A percentile compares a stretch with the other conserved stretches of the same genome.
Conservation (phyloP, 2,113 vertebrate species). For the Vulpes ferrilata region DNA sequence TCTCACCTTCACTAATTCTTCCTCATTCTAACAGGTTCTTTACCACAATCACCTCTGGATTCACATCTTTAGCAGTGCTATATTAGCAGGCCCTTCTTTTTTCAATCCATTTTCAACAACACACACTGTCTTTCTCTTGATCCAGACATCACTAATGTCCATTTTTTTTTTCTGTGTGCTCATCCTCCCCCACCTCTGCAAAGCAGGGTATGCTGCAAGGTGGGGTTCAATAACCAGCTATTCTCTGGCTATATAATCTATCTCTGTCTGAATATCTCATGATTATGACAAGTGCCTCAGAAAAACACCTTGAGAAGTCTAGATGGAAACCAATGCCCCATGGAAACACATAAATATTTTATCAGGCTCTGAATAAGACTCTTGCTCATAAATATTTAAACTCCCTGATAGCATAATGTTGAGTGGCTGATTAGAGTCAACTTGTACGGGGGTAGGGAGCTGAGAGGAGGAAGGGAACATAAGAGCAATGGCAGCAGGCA, state of each 20-base stretch:
- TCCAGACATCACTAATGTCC: neutral
- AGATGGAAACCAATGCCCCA: slow-evolving; percentile 72
- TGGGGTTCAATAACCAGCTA: neutral
- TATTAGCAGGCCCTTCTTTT: neutral
- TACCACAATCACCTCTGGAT: neutral
- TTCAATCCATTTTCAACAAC: neutral
- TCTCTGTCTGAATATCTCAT: slow-evolving; percentile 25
- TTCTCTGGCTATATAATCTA: neutral
- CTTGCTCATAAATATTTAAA: slow-evolving; percentile 82
- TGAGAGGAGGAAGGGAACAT: neutral
- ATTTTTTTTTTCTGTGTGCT: neutral
- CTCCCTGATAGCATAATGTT: slow-evolving; percentile 24
- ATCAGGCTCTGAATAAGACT: slow-evolving; percentile 76
- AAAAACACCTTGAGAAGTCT: slow-evolving; percentile 71
- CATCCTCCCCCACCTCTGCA: neutral
- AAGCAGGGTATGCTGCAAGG: neutral
- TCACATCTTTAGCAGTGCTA: neutral
- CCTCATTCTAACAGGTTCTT: neutral
- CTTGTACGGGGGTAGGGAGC: neutral
- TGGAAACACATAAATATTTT: slow-evolving; percentile 85
- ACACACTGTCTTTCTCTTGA: neutral
- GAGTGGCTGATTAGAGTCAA: slow-evolving; percentile 61
- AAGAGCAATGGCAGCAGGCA: neutral
- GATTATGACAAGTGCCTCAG: slow-evolving; percentile 42
- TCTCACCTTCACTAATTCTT: neutral